Evolutionary conservation across 2,113 vertebrate genomes (phyloP).

Genomic region (Melanostigma gelatinosum): DNA sequence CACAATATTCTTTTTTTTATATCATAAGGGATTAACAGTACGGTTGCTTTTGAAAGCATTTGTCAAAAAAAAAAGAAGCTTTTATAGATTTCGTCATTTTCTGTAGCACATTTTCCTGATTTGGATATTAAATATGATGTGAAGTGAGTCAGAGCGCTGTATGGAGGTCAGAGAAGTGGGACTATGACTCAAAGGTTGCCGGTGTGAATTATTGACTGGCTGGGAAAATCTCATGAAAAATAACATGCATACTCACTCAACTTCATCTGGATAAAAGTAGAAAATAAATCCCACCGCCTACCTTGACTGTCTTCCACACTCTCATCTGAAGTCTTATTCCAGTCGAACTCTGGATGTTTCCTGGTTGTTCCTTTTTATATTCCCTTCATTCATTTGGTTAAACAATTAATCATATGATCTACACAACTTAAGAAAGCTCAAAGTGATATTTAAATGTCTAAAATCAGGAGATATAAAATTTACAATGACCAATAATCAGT

Average conservation of each 20-base stretch:
- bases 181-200: conserved; percentile 63
- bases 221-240: conserved; percentile 52
- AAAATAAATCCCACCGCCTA: conserved; percentile 33
- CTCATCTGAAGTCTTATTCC: conserved; percentile 15
- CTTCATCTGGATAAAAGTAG: conserved; percentile 39
- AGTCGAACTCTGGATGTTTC: conserved; percentile 7
- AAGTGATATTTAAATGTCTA: neutral
- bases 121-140: conserved; percentile 44
- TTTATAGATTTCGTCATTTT: neutral
- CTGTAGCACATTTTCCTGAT: conserved; percentile 11
- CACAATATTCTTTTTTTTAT: neutral
- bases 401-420: neutral
- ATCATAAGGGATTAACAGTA: conserved; percentile 4
- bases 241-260: conserved; percentile 35
- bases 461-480: neutral
- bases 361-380: conserved; percentile 7
- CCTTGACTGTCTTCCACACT: conserved; percentile 7
- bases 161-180: conserved; percentile 56
- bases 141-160: conserved; percentile 57
- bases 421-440: neutral
- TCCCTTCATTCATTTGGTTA: neutral
- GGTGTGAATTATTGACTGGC: conserved; percentile 64
- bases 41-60: conserved; percentile 18
- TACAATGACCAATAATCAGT: neutral
- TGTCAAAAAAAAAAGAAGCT: neutral